Base-by-base conservation (phyloP, 1,140 invertebrate genomes). In the Ceratosolen solmsi region DNA sequence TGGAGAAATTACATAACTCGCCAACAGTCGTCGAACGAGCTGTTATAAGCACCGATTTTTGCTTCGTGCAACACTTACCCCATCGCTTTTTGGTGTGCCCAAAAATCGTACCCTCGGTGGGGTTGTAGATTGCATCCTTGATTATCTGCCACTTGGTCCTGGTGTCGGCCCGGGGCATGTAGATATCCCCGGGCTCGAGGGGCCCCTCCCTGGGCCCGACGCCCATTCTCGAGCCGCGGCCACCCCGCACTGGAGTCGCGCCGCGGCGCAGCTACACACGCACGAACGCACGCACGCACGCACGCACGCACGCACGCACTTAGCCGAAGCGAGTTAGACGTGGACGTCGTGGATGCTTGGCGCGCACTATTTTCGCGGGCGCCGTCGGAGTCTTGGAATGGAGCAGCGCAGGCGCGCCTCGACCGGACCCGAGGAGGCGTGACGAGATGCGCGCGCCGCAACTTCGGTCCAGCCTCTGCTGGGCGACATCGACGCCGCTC, bases 71-170 rank as follows among this genome's bases (percentile, higher is more conserved):
- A n/a, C n/a, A 60, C 80, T 60, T 36, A 96, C 96, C 94, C 95
- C 95, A 96, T 90, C 94, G 94, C 85, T 92, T 87, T 49, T 92
- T 93, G 63, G 94, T 94, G 86, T 95, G 92, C 68, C 95, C 95
- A 72, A 96, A 91, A 83, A 95, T 92, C 51, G 94, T 93, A 65
- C 94, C 94, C 11, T 94, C 93, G 36, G 93, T 91, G 0, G 93
- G 92, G 92, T 96, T 93, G 89, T 96, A 96, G 56, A 96, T 87
- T 36, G 92, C 92, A 84, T 93, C 91, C 20, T 89, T 88, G 56
- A 95, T 89, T 46, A 90, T 90, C 83, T 94, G 85, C 92, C 94
- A 94, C 73, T 91, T 89, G 1, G 93, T 93, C 79, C 93, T 92
- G 8, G 88, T 89, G 51, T 92, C 89, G 8, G 90, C 89, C 73